Evolutionary conservation across 2,888 invertebrate species (phyloP).

Genomic region (Amphipoea oculea): DNA sequence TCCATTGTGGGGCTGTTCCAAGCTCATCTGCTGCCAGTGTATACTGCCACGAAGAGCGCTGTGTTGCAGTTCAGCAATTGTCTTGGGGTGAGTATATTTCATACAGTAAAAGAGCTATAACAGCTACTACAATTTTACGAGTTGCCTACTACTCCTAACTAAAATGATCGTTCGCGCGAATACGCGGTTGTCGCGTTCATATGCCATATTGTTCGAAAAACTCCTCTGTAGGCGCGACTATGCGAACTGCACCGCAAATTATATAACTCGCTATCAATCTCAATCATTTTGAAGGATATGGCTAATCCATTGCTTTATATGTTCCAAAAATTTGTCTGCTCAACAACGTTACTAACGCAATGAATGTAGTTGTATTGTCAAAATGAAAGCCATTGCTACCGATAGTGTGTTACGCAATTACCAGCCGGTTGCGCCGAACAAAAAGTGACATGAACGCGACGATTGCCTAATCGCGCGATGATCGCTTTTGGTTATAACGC

Average conservation of each 20-base stretch:
- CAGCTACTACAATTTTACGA: not conserved
- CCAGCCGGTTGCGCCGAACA: not conserved
- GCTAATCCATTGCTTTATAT: no score
- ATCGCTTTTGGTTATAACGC: not conserved
- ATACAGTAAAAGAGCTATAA: not conserved
- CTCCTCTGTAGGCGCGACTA: not conserved
- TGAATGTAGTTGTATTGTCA: no score
- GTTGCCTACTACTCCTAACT: no score
- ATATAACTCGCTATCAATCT: no score
- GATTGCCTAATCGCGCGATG: not conserved
- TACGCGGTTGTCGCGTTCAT: not conserved
- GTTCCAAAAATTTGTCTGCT: no score
- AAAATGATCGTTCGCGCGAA: not conserved
- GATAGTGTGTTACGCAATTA: no score
- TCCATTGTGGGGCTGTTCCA: conserved; percentile 80
- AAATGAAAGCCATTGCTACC: no score
- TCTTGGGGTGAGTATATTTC: conserved; percentile 79
- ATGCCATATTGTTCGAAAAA: not conserved
- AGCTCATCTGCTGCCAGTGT: conserved; percentile 76
- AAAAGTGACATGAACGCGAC: not conserved
- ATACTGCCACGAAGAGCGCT: conserved; percentile 84
- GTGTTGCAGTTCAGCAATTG: conserved; percentile 84
- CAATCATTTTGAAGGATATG: no score
- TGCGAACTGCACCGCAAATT: not conserved
- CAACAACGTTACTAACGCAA: no score